Evolutionary conservation across 1,140 invertebrate species (phyloP).

Genomic region (Cotesia glomerata): DNA sequence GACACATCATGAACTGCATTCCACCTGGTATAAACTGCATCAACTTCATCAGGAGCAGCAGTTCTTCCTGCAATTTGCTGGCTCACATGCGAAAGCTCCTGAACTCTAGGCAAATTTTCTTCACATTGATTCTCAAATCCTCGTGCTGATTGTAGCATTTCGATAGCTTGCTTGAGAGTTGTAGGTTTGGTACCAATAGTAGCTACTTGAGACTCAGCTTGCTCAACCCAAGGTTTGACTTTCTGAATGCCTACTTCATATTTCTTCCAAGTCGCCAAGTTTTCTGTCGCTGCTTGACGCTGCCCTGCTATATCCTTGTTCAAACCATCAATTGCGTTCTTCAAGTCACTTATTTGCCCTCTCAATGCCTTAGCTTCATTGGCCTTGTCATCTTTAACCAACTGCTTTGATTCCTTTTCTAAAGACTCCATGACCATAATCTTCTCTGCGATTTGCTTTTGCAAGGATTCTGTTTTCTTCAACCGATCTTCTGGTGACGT

Average conservation of each 20-base stretch:
- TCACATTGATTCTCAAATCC: conserved; percentile 78
- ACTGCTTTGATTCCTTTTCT: conserved; percentile 76
- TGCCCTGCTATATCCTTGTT: conserved; percentile 76
- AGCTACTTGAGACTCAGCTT: conserved; percentile 78
- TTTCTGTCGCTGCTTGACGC: conserved; percentile 74
- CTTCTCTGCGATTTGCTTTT: conserved; percentile 76
- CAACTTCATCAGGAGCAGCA: conserved; percentile 79
- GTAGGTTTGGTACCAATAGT: conserved; percentile 75
- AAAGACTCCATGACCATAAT: conserved; percentile 74
- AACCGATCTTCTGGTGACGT: conserved; percentile 80
- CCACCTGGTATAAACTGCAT: conserved; percentile 81
- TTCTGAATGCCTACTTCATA: conserved; percentile 80
- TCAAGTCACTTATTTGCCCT: conserved; percentile 71
- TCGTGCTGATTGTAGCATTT: conserved; percentile 73
- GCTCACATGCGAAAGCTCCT: conserved; percentile 75
- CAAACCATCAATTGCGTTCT: conserved; percentile 72
- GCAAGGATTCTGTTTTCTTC: conserved; percentile 72
- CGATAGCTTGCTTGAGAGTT: conserved; percentile 78
- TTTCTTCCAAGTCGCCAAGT: conserved; percentile 83
- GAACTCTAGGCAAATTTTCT: conserved; percentile 74
- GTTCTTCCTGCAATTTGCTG: conserved; percentile 76
- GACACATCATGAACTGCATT: conserved; percentile 76
- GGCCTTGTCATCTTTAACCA: conserved; percentile 71
- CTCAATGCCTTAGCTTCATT: conserved; percentile 73
- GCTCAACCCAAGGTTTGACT: conserved; percentile 87